phyloP scores from a whole-genome alignment of 2,113 vertebrate genomes.

The Ciconia boyciana region DNA sequence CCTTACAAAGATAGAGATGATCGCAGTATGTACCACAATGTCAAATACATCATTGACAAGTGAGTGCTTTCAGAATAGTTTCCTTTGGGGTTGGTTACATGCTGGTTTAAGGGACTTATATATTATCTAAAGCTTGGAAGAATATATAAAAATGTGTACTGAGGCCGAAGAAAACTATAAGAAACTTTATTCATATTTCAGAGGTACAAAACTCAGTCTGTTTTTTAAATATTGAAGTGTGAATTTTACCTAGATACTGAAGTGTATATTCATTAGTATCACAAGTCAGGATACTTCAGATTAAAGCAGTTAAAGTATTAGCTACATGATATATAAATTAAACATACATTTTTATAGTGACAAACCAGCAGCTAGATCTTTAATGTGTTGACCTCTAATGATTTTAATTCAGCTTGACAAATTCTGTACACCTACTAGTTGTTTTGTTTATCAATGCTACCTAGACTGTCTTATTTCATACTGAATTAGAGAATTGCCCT shows the following conservation, averaged over 20 bases:
- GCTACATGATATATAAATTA: not conserved
- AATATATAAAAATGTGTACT: not conserved
- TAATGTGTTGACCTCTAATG: not conserved
- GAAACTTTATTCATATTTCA: not conserved
- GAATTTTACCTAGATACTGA: not conserved
- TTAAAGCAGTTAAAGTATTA: not conserved
- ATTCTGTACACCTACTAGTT: not conserved
- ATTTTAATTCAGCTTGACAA: slow-evolving; percentile 15
- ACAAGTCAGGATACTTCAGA: not conserved
- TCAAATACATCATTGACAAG: slow-evolving; percentile 94
- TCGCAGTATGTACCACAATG: slow-evolving; percentile 84
- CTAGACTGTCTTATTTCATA: not conserved
- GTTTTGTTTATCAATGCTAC: not conserved
- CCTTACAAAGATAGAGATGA: slow-evolving; percentile 93
- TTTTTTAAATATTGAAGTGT: not conserved
- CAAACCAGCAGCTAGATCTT: not conserved
- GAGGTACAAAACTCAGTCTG: not conserved
- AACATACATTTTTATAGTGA: not conserved
- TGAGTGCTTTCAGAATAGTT: slow-evolving; percentile 67
- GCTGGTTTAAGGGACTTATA: not conserved
- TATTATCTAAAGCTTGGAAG: not conserved
- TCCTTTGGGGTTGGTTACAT: not conserved
- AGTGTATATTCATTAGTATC: not conserved
- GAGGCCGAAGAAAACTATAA: not conserved
- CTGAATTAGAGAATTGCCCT: not conserved